Base-by-base conservation (phyloP, 2,888 invertebrate genomes). In the Meganola albula region DNA sequence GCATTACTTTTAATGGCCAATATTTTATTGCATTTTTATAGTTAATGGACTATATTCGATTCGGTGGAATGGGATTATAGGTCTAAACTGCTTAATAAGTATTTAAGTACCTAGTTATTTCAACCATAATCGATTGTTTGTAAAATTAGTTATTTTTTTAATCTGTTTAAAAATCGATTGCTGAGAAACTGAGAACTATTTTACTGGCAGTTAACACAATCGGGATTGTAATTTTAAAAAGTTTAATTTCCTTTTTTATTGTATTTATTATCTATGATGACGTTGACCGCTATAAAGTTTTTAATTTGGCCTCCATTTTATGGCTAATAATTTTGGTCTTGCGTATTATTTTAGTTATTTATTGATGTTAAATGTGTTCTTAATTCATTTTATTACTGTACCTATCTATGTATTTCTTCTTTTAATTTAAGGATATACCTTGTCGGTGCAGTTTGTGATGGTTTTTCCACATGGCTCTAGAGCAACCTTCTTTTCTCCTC, bases 1-100 rank as follows among this genome's bases (percentile, higher is more conserved):
- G 53, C 60, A 69, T 77, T 74, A 66, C 68, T 63, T 60, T 63
- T 61, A 61, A 59, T 63, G 44, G 56, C 44, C 41, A 43, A 60
- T 57, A 51, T 56, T 53, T 66, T 64, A 62, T 57, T 44, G 40
- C 44, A 44, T 55, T 63, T 65, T 63, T 64, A 66, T 58, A 32
- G 44, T 40, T 57, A 48, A 53, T 54, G 37, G 46, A 24, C 44
- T 34, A 48, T 53, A 37, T 53, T 37, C 24, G 44, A 48, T 52
- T 35, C 34, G 39, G 43, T 31, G 27, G 29, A 35, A 47, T 42
- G 41, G 47, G 48, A 55, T 45, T 41, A 46, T 39, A 24, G 31
- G 44, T 43, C 31, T 38, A 40, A 57, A 59, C 44, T 49, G 47
- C 54, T 60, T 48, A 62, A 54, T 63, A 60, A 53, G 50, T 43